Base-by-base conservation (phyloP, 2,888 invertebrate genomes). In the Tortrix viridana region DNA sequence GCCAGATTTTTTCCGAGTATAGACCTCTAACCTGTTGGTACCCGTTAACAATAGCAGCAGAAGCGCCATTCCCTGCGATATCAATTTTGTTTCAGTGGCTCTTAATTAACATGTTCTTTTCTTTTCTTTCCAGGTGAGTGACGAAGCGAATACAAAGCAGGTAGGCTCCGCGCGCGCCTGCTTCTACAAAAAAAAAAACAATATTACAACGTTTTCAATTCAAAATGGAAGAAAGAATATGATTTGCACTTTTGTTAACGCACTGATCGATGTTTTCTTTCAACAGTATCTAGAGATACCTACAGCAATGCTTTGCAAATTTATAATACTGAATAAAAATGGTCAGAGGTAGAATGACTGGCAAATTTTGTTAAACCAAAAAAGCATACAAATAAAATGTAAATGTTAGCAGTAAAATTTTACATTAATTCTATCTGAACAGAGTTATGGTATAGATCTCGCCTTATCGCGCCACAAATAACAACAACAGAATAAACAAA, bases 91-190 rank as follows among this genome's bases (percentile, higher is more conserved):
- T 87, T 77, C 90, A 88, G 86, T 87, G 85, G 81, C 84, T 90
- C 84, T 91, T 92, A 91, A 92, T 92, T 92, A 92, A 92, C 88
- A 86, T 89, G 89, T 88, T 86, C 88, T 88, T 90, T 91, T 91
- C 89, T 90, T 89, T 89, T 82, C 81, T 88, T 91, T 89, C 84
- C 90, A 91, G 89, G 89, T 91, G 90, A 92, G 91, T 91, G 88
- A 86, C 80, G 82, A 80, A 81, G 76, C 78, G 85, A 88, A 88
- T 82, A 87, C 84, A 85, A 86, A 85, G 83, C 84, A 79, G 76
- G 77, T 79, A 77, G 79, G 85, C 88, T 86, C 89, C 88, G 85
- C 87, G 79, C 73, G 71, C 67, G 65, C 73, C 76, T 72, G 74
- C 76, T 69, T 75, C 75, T 80, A 88, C 84, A 4, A 9, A 32